phyloP scores from a whole-genome alignment of 2,888 invertebrate species.

The Ptychoptera albimana region DNA sequence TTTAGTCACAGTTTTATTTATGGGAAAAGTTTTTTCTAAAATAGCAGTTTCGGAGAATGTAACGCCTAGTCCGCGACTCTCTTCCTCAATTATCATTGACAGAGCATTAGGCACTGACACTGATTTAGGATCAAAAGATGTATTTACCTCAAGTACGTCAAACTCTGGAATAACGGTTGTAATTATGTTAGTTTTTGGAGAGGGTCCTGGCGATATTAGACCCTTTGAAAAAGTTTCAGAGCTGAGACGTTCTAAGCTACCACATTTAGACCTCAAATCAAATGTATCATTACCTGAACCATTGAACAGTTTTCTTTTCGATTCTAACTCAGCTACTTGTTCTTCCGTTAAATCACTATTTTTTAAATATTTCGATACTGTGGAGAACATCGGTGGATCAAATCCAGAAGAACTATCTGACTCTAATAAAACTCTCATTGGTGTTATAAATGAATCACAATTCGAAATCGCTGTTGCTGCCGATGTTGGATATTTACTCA shows the following conservation, averaged over 20 bases:
- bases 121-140: constrained; percentile 1
- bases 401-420: no score
- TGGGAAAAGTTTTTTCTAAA: not conserved
- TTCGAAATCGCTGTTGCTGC: no score
- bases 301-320: not conserved
- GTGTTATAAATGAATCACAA: no score
- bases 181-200: not conserved
- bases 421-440: no score
- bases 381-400: no score
- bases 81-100: constrained; percentile 2
- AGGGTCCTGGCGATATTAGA: not conserved
- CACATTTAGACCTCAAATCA: not conserved
- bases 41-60: not conserved
- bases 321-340: not conserved
- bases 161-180: not conserved
- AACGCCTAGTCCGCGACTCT: not conserved
- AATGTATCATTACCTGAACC: not conserved
- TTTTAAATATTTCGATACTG: no score
- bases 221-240: constrained; percentile 3
- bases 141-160: no score
- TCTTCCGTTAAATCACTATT: no score
- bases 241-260: not conserved
- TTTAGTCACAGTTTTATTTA: not conserved
- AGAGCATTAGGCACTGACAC: constrained; percentile 13
- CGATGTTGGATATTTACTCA: no score